phyloP scores from a whole-genome alignment of 2,888 invertebrate species.

The Drosophila anceps region DNA sequence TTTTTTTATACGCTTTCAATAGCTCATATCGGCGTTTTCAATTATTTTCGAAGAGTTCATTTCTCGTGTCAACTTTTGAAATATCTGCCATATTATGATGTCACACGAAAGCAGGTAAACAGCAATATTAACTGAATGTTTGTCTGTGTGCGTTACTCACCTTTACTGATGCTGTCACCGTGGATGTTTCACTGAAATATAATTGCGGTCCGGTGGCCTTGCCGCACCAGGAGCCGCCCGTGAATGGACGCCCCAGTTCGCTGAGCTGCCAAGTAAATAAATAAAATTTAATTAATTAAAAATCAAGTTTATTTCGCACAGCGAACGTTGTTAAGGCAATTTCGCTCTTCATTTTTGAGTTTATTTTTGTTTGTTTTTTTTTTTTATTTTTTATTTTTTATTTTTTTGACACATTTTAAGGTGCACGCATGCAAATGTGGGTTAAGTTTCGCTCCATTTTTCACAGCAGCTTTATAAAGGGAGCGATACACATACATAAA shows the following conservation, averaged over 20 bases:
- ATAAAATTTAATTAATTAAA: slow-evolving; percentile 73
- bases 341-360: neutral
- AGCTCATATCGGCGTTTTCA: neutral
- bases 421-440: slow-evolving; percentile 44
- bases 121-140: slow-evolving; percentile 12
- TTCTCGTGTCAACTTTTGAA: neutral
- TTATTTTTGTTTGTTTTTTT: neutral
- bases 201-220: slow-evolving; percentile 92
- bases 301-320: slow-evolving; percentile 60
- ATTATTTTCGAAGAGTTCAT: neutral
- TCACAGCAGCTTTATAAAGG: slow-evolving; percentile 43
- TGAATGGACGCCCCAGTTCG: slow-evolving; percentile 94
- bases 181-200: slow-evolving; percentile 95
- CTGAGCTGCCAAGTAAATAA: slow-evolving; percentile 88
- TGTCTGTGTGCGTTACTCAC: slow-evolving; percentile 83
- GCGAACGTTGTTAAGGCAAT: slow-evolving; percentile 48
- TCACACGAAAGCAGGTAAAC: neutral
- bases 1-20: neutral
- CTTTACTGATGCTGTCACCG: slow-evolving; percentile 94
- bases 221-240: slow-evolving; percentile 96
- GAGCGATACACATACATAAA: slow-evolving; percentile 3
- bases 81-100: neutral
- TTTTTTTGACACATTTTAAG: slow-evolving; percentile 55
- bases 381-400: slow-evolving; percentile 5
- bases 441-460: slow-evolving; percentile 54